Evolutionary conservation across 2,888 invertebrate genomes (phyloP), one percentile per base, ranked within the genome.

Genomic region (Dynastes maya): DNA sequence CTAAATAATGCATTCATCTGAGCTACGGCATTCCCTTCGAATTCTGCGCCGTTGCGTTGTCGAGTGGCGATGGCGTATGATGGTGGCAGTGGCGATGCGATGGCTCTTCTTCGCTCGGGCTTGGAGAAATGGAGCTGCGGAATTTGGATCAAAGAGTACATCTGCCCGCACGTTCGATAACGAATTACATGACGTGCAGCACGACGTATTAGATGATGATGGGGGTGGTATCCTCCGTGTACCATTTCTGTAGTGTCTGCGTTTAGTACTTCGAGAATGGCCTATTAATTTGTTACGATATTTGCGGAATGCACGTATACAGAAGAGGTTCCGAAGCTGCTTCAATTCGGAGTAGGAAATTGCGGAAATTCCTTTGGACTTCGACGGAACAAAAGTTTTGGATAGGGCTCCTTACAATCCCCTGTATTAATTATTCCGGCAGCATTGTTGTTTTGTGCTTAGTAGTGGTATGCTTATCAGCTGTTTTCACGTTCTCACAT

Each of bases 221-320:
- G 29, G 49, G 68, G 68, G 68, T 51, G 68, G 27, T 68, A 51
- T 68, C 51, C 51, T 11, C 51, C 9, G 29, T 11, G 13, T 27
- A 8, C 45, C 45, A 8, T 45, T 27, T 68, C 68, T 49, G 27
- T 68, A 29, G 51, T 40, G 68, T 49, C 11, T 51, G 45, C 68
- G 51, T 51, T 51, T 51, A 68, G 29, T 27, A 27, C 51, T 68
- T 49, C 68, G 53, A 51, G 49, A 68, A 68, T 68, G 68, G 68
- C 68, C 51, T 68, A 68, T 68, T 68, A 68, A 68, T 68, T 51
- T 68, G 68, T 68, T 68, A 29, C 68, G 68, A 68, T 68, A 68
- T 68, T 68, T 68, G 68, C 9, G 68, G 68, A 68, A 68, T 68
- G 68, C 51, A 68, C 51, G 68, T 51, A 68, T 40, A 68, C 51